Base-by-base conservation (phyloP, 1,140 invertebrate genomes). In the Drosophila subpulchrella region DNA sequence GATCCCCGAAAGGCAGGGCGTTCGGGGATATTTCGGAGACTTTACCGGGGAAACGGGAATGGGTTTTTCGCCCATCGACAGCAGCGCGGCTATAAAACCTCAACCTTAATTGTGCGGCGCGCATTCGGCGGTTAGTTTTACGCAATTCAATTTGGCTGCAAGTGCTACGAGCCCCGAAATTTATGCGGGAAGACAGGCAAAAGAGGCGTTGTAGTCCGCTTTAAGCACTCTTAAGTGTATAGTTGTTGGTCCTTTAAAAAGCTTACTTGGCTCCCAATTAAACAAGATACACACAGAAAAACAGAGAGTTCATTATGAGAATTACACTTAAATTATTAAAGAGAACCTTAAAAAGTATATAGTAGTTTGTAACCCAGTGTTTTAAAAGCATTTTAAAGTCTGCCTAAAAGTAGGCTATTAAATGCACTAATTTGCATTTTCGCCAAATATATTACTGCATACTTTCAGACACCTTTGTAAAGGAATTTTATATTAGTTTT, bases 31-130 rank as follows among this genome's bases (percentile, higher is more conserved):
- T 59, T 59, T 27, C 7, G n/a, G 42, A 39, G 24, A 34, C 15
- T 38, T 59, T 10, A 17, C 11, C 30, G 24, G 24, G 0, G 0
- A 4, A 48, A 15, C 32, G 36, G 54, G 39, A 4, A 42, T 7
- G 10, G 17, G 42, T 17, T 12, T 34, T 41, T 47, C 39, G 36
- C 51, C 65, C 42, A 76, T 76, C 55, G 61, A 54, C 58, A 58
- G 77, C 47, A 58, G 61, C 57, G 67, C 68, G 55, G 63, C 75
- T 56, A 82, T 81, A 75, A 86, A 88, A 89, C 84, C 84, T 88
- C 84, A 88, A 83, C 76, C 84, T 88, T 88, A 88, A 88, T 88
- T 88, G 84, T 88, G 84, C 76, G 84, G 84, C 84, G 84, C 84
- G 76, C 80, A 78, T 88, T 88, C 84, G 73, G 84, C 84, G 84